phyloP scores from a whole-genome alignment of 2,113 vertebrate species.

The Chaetorhynchus papuensis region DNA sequence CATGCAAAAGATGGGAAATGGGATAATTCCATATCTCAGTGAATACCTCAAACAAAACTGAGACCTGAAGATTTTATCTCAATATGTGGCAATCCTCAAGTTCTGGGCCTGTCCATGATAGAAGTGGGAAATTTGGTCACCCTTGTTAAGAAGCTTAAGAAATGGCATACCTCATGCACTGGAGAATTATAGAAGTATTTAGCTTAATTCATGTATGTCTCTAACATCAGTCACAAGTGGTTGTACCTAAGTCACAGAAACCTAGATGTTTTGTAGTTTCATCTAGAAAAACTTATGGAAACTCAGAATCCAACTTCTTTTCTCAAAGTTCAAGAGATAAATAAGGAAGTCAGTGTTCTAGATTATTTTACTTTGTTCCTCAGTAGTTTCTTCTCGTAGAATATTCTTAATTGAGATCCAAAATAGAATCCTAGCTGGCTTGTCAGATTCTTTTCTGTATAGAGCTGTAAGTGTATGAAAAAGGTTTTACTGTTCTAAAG shows the following conservation, averaged over 20 bases:
- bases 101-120: not conserved
- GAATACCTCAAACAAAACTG: not conserved
- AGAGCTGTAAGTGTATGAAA: not conserved
- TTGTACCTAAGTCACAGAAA: not conserved
- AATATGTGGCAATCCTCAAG: not conserved
- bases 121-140: not conserved
- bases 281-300: not conserved
- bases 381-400: not conserved
- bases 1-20: accelerated
- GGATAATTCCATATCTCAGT: not conserved
- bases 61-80: not conserved
- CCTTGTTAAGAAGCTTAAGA: not conserved
- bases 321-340: not conserved
- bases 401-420: not conserved
- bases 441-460: not conserved
- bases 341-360: not conserved
- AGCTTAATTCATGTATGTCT: not conserved
- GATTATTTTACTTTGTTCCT: not conserved
- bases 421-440: not conserved
- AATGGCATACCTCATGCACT: not conserved
- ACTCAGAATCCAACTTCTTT: not conserved
- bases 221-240: not conserved
- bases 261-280: not conserved
- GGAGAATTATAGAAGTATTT: not conserved
- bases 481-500: not conserved